A percentile compares a stretch with the other conserved stretches of the same genome.
These are phyloP conservation scores for Oophaga sylvatica DNA, from an alignment of 2,797 vertebrate genomes.

Conservation along the genomic window DNA sequence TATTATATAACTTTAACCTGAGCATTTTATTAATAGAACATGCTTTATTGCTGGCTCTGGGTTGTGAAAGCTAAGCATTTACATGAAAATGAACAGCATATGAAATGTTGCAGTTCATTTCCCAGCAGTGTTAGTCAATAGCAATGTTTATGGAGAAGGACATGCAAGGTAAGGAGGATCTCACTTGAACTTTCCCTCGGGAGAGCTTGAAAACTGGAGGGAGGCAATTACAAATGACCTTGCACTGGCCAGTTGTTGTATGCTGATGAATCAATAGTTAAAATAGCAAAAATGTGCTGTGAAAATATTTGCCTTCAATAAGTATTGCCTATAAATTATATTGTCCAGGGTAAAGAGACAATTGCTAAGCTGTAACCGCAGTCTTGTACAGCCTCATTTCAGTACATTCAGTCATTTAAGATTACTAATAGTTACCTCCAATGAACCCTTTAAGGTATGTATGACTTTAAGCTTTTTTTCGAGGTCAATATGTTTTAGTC, in stretches of 20 bases:
- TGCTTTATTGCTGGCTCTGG: conserved; percentile 40
- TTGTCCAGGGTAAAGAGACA: conserved; percentile 31
- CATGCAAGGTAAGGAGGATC: conserved; percentile 63
- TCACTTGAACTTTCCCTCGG: conserved; percentile 59
- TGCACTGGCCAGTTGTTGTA: conserved; percentile 56
- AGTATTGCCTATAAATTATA: conserved; percentile 48
- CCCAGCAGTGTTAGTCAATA: conserved; percentile 63
- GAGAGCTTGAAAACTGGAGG: conserved; percentile 59
- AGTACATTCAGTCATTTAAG: neutral
- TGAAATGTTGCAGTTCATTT: conserved; percentile 59
- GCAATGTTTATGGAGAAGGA: conserved; percentile 60
- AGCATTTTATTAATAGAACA: conserved; percentile 54
- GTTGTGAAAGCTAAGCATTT: conserved; percentile 59
- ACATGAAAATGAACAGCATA: conserved; percentile 57
- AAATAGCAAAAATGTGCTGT: conserved; percentile 45
- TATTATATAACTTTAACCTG: conserved; percentile 45
- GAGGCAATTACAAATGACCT: conserved; percentile 61
- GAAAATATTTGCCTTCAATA: conserved; percentile 53
- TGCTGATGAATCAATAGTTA: conserved; percentile 58
- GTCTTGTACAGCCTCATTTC: neutral
- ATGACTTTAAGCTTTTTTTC: conserved; percentile 33
- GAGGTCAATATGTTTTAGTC: conserved; percentile 46
- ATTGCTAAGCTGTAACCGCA: conserved; percentile 4
- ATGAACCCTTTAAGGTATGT: conserved; percentile 27
- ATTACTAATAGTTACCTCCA: conserved; percentile 41